These are phyloP conservation scores for Picus viridis DNA, from an alignment of 2,797 vertebrate genomes.

Conservation along the genomic window DNA sequence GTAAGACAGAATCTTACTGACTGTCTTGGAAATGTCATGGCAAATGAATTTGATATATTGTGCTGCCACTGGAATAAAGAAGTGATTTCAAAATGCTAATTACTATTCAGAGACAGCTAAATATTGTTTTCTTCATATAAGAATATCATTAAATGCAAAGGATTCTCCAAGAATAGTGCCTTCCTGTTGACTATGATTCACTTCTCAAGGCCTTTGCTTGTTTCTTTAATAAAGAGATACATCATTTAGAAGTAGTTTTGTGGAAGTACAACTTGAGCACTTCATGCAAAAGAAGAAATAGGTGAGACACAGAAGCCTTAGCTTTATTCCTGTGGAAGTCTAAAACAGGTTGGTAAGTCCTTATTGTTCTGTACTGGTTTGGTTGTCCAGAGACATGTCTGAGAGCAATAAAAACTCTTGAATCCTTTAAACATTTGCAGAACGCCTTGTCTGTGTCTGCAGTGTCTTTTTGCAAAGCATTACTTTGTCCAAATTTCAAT, in stretches of 20 bases:
- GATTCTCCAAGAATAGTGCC: neutral
- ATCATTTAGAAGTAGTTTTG: neutral
- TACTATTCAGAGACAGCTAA: neutral
- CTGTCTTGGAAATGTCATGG: neutral
- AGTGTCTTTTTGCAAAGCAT: neutral
- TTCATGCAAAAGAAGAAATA: neutral
- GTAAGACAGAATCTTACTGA: neutral
- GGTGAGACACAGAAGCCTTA: neutral
- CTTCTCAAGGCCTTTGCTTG: neutral
- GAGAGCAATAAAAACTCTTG: neutral
- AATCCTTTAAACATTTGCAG: neutral
- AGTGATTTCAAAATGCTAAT: conserved; percentile 17
- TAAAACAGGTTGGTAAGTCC: neutral
- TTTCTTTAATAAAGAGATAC: neutral
- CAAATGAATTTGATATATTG: neutral
- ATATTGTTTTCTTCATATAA: neutral
- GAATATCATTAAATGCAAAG: neutral
- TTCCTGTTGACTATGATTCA: neutral
- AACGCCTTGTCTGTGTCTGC: neutral
- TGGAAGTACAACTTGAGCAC: neutral
- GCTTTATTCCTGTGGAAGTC: neutral
- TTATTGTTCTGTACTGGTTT: neutral
- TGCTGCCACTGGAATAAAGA: neutral
- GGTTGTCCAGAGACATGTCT: neutral
- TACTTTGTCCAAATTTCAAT: neutral